phyloP scores from a whole-genome alignment of 2,888 invertebrate genomes.

The Limnephilus auricula region DNA sequence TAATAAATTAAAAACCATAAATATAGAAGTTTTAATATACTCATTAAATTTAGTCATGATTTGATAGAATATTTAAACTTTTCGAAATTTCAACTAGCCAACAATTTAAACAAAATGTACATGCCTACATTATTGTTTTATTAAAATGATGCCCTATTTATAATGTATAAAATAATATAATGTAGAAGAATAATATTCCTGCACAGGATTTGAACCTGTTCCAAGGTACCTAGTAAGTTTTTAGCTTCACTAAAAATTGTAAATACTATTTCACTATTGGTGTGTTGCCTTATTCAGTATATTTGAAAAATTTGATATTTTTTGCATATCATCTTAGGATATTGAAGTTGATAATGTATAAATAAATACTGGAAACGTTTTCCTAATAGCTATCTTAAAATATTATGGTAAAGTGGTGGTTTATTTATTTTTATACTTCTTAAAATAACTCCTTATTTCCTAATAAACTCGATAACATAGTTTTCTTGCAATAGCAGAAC shows the following conservation, averaged over 20 bases:
- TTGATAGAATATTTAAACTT: background rate
- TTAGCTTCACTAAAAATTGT: conserved; percentile 40
- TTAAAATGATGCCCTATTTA: background rate
- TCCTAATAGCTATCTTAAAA: background rate
- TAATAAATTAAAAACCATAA: background rate
- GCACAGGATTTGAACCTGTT: conserved; percentile 28
- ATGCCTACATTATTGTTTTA: background rate
- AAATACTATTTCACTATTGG: conserved; percentile 42
- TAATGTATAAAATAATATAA: conserved; percentile 15
- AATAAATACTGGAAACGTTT: background rate
- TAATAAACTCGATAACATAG: background rate
- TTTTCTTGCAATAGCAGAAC: background rate
- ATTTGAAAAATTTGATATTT: conserved; percentile 41
- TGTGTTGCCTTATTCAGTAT: conserved; percentile 46
- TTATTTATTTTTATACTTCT: conserved; percentile 17
- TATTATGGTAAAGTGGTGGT: background rate
- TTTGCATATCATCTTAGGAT: conserved; percentile 41
- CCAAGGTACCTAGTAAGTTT: conserved; percentile 18
- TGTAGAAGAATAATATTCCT: background rate
- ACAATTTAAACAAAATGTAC: background rate
- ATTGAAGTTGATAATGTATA: background rate
- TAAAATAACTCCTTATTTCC: background rate
- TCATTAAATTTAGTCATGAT: background rate
- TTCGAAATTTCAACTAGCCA: background rate
- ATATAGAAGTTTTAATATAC: background rate